Evolutionary conservation across 2,113 vertebrate species (phyloP).

Genomic region (Oreochromis niloticus): DNA sequence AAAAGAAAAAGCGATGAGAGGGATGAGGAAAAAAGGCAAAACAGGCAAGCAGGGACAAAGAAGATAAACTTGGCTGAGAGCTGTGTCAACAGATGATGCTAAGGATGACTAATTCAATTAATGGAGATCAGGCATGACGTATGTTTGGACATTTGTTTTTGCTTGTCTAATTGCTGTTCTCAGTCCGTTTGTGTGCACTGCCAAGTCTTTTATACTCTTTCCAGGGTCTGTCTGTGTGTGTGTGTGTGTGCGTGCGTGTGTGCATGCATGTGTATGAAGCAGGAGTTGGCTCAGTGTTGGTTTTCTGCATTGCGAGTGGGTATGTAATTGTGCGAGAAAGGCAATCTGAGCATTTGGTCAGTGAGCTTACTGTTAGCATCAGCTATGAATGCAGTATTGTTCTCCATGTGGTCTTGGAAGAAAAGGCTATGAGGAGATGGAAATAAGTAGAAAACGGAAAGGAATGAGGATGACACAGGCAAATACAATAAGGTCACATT

Average conservation of each 20-base stretch:
- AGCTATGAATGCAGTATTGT: not conserved
- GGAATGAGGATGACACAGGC: not conserved
- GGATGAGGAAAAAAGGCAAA: not conserved
- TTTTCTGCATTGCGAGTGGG: not conserved
- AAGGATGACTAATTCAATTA: conserved; percentile 40
- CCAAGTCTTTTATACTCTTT: not conserved
- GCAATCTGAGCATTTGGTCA: conserved; percentile 1
- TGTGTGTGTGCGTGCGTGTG: not conserved
- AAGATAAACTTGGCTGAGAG: conserved; percentile 19
- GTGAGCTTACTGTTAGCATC: not conserved
- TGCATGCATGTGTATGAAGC: not conserved
- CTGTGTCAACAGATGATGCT: conserved; percentile 60
- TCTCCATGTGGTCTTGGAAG: not conserved
- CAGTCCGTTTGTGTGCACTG: not conserved
- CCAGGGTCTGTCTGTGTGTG: not conserved
- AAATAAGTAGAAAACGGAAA: not conserved
- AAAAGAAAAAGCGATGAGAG: not conserved
- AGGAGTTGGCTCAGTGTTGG: not conserved
- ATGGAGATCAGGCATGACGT: conserved; percentile 40
- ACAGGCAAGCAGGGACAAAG: not conserved
- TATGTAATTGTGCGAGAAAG: not conserved
- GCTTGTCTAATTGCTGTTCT: not conserved
- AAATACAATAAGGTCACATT: not conserved
- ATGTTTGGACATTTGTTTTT: conserved; percentile 36
- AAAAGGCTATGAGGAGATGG: not conserved